Conservation (phyloP, 1,140 invertebrate species). For the Coenobita brevimanus region DNA sequence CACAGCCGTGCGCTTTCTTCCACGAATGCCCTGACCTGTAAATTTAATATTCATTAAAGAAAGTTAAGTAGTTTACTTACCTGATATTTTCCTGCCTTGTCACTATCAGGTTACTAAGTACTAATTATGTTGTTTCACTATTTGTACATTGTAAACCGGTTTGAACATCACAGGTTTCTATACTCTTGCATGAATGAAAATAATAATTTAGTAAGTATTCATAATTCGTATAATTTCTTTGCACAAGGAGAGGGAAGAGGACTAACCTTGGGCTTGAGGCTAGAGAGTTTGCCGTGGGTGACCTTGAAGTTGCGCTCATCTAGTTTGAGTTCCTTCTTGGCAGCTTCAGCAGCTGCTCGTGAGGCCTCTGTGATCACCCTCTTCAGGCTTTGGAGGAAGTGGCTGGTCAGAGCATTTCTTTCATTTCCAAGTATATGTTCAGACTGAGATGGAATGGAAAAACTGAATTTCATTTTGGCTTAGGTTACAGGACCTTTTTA, state of each 20-base stretch:
- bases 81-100: too few relatives aligned
- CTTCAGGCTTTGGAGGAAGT: conserved; percentile 5
- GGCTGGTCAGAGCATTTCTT: too few relatives aligned
- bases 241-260: not conserved
- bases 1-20: conserved; percentile 74
- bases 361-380: conserved; percentile 18
- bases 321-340: conserved; percentile 33
- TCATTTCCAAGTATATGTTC: too few relatives aligned
- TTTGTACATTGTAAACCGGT: too few relatives aligned
- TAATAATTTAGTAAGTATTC: not conserved
- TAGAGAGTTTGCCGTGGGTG: conserved; percentile 29
- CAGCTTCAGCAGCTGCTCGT: conserved; percentile 9
- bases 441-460: too few relatives aligned
- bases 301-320: not conserved
- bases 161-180: too few relatives aligned
- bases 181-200: not conserved
- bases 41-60: not conserved
- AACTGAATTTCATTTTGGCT: too few relatives aligned
- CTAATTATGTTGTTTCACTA: too few relatives aligned
- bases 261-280: conserved; percentile 52
- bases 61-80: too few relatives aligned
- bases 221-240: not conserved
- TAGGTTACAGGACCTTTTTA: too few relatives aligned
- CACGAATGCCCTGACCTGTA: conserved; percentile 72
- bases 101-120: too few relatives aligned